Conservation (phyloP, 2,888 invertebrate genomes). For the Slavum lentiscoides region DNA sequence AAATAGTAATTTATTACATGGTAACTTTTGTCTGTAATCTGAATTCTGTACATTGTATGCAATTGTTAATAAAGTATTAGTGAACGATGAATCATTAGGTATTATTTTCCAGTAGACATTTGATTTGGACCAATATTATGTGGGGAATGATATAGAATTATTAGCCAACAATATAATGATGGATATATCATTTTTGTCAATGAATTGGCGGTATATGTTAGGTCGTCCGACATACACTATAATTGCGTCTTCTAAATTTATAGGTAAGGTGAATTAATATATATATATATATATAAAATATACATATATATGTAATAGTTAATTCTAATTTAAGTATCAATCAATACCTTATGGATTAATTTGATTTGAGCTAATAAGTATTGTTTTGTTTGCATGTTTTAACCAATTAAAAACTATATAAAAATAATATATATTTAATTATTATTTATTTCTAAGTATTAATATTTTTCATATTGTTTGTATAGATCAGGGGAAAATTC, state of each 20-base stretch:
- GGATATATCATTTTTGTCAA: slow-evolving; percentile 92
- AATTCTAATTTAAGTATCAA: too few relatives aligned
- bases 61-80: slow-evolving; percentile 18
- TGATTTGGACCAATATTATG: slow-evolving; percentile 93
- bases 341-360: too few relatives aligned
- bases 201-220: slow-evolving; percentile 95
- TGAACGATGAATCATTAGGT: slow-evolving; percentile 27
- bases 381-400: slow-evolving; percentile 17
- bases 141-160: slow-evolving; percentile 92
- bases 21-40: too few relatives aligned
- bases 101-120: slow-evolving; percentile 70
- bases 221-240: slow-evolving; percentile 93
- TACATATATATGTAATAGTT: too few relatives aligned
- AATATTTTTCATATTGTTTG: slow-evolving; percentile 56
- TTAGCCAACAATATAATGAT: slow-evolving; percentile 91
- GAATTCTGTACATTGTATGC: too few relatives aligned
- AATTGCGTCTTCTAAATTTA: slow-evolving; percentile 79
- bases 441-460: slow-evolving; percentile 35
- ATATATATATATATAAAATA: neutral
- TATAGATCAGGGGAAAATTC: slow-evolving; percentile 87
- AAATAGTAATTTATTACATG: too few relatives aligned
- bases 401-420: slow-evolving; percentile 20
- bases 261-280: slow-evolving; percentile 67
- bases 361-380: neutral
- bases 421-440: neutral